Conservation (phyloP, 2,797 vertebrate genomes). For the Oreortyx pictus region DNA sequence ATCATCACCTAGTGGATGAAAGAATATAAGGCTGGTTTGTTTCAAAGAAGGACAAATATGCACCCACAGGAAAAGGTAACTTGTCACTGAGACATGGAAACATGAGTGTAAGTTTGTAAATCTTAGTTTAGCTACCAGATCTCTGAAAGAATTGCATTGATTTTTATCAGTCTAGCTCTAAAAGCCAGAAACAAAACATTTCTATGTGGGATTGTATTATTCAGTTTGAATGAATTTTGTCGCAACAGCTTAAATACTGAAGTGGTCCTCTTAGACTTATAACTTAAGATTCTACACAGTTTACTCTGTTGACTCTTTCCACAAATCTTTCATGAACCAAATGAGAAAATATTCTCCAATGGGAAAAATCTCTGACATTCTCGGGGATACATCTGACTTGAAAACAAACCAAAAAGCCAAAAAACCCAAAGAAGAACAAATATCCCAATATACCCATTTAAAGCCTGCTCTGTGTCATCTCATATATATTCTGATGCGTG, state of each 20-base stretch:
- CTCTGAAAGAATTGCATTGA: neutral
- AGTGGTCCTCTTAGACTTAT: neutral
- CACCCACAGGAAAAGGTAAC: neutral
- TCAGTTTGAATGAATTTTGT: neutral
- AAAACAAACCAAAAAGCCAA: neutral
- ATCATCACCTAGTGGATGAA: neutral
- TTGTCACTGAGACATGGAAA: neutral
- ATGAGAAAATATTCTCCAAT: neutral
- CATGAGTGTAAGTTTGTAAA: neutral
- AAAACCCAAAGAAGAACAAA: neutral
- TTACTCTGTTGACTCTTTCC: neutral
- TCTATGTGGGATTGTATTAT: neutral
- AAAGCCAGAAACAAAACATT: neutral
- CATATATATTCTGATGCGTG: neutral
- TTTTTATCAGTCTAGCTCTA: neutral
- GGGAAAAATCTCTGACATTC: neutral
- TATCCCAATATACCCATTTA: neutral
- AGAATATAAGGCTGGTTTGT: neutral
- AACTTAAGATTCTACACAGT: neutral
- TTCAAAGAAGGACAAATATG: neutral
- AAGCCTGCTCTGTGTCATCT: neutral
- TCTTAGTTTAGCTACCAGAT: neutral
- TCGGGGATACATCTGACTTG: neutral
- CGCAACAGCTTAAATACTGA: neutral
- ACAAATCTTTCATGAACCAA: neutral